Percentiles rank a stretch among this genome's conserved stretches.
Evolutionary conservation across 2,113 vertebrate species (phyloP).

Genomic region (Zosterops lateralis): DNA sequence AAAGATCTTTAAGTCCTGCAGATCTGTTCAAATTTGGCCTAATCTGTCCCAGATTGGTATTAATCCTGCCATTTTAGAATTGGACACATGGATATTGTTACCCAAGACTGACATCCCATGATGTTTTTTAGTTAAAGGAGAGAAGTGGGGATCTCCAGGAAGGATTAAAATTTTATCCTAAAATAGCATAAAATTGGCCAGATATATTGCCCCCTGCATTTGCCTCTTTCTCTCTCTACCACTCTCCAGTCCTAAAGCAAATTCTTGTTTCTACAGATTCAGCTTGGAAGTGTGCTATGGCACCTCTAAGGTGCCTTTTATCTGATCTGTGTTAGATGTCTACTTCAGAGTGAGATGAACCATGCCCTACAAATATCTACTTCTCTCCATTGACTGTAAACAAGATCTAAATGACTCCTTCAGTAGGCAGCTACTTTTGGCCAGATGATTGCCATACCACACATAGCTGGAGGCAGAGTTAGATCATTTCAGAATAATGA

Average conservation of each 20-base stretch:
- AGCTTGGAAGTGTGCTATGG: background rate
- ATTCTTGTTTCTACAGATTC: background rate
- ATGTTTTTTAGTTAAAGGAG: background rate
- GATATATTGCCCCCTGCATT: background rate
- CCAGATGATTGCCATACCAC: background rate
- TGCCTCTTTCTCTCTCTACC: background rate
- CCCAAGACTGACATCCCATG: background rate
- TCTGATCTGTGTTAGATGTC: background rate
- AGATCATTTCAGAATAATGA: slow-evolving; percentile 20
- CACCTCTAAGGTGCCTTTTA: background rate
- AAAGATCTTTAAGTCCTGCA: background rate
- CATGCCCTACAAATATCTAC: background rate
- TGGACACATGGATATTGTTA: background rate
- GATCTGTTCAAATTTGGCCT: background rate
- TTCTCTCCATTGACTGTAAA: background rate
- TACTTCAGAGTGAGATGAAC: background rate
- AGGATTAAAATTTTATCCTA: background rate
- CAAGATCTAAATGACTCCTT: background rate
- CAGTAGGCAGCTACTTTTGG: background rate
- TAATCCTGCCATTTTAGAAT: background rate
- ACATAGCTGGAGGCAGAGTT: background rate
- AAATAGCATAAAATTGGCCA: background rate
- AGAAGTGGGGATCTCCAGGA: background rate
- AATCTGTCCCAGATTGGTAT: background rate
- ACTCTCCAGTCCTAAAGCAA: background rate